Percentiles rank a stretch among this genome's conserved stretches.
Conservation (phyloP, 2,888 invertebrate genomes). For the Silvanus unidentatus region DNA sequence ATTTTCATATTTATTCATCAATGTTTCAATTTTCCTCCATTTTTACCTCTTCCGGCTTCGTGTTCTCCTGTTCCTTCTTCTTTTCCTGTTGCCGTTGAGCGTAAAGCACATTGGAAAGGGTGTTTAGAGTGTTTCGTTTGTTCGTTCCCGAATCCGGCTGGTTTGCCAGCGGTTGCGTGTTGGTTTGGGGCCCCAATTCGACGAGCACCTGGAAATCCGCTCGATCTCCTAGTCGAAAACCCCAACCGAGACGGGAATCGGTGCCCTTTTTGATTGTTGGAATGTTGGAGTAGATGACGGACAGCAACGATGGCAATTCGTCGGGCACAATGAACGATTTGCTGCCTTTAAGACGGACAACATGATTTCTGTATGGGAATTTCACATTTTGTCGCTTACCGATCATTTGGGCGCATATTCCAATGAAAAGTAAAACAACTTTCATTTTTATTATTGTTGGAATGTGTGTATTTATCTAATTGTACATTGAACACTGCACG, state of each 20-base stretch:
- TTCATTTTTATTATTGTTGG: slow-evolving; percentile 5
- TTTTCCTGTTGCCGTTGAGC: slow-evolving; percentile 47
- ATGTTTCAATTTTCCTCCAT: too few species aligned
- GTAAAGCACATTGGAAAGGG: slow-evolving; percentile 35
- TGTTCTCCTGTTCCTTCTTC: slow-evolving; percentile 15
- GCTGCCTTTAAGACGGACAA: slow-evolving; percentile 49
- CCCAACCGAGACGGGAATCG: slow-evolving; percentile 72
- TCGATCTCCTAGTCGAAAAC: slow-evolving; percentile 73
- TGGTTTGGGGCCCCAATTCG: slow-evolving; percentile 72
- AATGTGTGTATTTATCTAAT: too few species aligned
- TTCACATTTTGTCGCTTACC: too few species aligned
- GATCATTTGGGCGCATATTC: too few species aligned
- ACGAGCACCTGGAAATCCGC: slow-evolving; percentile 73
- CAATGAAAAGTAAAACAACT: too few species aligned
- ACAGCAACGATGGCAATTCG: slow-evolving; percentile 71
- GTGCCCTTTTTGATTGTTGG: slow-evolving; percentile 83
- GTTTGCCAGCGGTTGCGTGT: slow-evolving; percentile 63
- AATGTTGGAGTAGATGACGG: slow-evolving; percentile 76
- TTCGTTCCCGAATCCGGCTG: slow-evolving; percentile 36
- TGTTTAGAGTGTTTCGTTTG: slow-evolving; percentile 48
- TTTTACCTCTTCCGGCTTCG: not conserved
- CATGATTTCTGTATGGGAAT: not conserved
- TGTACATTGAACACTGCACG: too few species aligned
- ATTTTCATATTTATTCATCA: not conserved
- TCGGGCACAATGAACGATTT: slow-evolving; percentile 68